These are phyloP conservation scores for Hormiphora californensis DNA, from an alignment of 37 sponge, comb jelly and placozoan species.

Conservation along the genomic window DNA sequence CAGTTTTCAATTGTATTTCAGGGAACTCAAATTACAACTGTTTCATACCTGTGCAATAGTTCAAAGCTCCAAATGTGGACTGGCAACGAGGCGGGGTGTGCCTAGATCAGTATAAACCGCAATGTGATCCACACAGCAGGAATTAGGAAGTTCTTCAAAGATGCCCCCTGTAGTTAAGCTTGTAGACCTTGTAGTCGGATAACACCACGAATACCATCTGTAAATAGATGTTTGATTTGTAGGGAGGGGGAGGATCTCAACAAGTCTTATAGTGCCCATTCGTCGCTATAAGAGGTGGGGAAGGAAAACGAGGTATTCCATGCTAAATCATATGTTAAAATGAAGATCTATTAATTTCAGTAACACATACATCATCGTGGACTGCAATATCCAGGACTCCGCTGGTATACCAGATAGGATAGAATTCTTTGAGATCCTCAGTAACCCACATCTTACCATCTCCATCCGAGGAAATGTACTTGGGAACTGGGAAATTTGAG, in stretches of 20 bases:
- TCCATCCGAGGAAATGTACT: not conserved
- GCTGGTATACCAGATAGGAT: not conserved
- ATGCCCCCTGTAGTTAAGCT: no score
- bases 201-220: slow-evolving; percentile 22
- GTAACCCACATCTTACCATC: slow-evolving; percentile 23
- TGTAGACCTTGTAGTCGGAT: slow-evolving; percentile 37
- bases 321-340: not conserved
- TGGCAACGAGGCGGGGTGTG: not conserved
- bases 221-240: not conserved
- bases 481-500: slow-evolving; percentile 6
- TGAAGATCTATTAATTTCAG: not conserved
- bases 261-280: not conserved
- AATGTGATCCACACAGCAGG: slow-evolving; percentile 35
- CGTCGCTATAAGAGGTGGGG: no score
- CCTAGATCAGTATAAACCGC: not conserved
- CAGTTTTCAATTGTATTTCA: no score
- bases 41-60: slow-evolving; percentile 3
- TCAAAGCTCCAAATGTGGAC: not conserved
- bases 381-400: slow-evolving; percentile 38
- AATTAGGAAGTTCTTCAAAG: slow-evolving; percentile 46
- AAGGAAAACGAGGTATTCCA: not conserved
- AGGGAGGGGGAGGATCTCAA: not conserved
- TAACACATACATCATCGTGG: not conserved
- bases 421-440: not conserved
- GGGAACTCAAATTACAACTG: no score